phyloP scores from a whole-genome alignment of 2,888 invertebrate species.

The Drosophila prolongata region DNA sequence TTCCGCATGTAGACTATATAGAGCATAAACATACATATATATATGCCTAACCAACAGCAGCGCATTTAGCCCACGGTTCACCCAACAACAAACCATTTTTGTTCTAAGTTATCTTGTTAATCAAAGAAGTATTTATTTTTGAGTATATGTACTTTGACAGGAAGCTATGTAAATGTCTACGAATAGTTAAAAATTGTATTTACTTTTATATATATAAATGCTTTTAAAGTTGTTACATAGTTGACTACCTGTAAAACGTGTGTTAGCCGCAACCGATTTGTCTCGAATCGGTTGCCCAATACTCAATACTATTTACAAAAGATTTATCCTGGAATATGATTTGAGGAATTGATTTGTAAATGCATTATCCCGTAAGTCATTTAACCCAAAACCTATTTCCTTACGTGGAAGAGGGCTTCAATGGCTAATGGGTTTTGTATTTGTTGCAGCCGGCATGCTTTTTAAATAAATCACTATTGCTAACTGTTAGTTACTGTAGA shows the following conservation, averaged over 20 bases:
- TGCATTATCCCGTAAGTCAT: conserved; percentile 27
- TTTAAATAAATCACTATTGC: conserved; percentile 63
- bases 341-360: conserved; percentile 75
- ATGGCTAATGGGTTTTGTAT: conserved; percentile 19
- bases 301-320: conserved; percentile 67
- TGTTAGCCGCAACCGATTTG: conserved; percentile 45
- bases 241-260: conserved; percentile 41
- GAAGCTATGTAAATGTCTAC: conserved; percentile 47
- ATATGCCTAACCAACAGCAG: conserved; percentile 19
- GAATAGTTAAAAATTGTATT: conserved; percentile 42
- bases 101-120: conserved; percentile 54
- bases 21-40: not conserved
- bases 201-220: conserved; percentile 57
- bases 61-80: conserved; percentile 33
- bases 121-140: conserved; percentile 66
- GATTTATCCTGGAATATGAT: conserved; percentile 66
- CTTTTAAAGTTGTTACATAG: conserved; percentile 67
- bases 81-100: conserved; percentile 28
- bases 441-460: conserved; percentile 41
- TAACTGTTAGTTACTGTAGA: conserved; percentile 65
- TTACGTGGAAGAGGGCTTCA: not conserved
- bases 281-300: conserved; percentile 42
- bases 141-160: conserved; percentile 39
- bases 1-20: conserved; percentile 41
- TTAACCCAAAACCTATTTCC: conserved; percentile 28